Base-by-base conservation (phyloP, 1,140 invertebrate genomes). In the Oncopeltus fasciatus region DNA sequence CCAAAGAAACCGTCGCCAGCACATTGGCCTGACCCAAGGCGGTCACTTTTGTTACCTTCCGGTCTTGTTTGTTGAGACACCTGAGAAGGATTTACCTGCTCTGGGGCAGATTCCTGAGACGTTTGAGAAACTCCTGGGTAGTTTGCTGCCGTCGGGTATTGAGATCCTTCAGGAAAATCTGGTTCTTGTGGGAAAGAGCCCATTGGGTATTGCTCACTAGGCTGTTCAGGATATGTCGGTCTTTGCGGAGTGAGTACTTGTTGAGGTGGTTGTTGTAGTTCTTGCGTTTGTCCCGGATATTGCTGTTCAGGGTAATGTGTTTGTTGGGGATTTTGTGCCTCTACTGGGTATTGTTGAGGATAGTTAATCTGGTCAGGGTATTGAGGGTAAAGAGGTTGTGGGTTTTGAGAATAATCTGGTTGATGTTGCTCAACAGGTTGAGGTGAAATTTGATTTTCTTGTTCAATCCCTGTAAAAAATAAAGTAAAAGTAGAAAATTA, bases 1-100 rank as follows among this genome's bases (percentile, higher is more conserved):
- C 76, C 74, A 64, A 80, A 72, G 68, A 83, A 85, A 38, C 78
- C 78, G 69, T 79, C 78, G 27, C 64, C 46, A n/a, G 43, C 20
- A 49, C 68, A 70, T 49, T 59, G 18, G 2, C 58, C 57, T 18
- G 56, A 59, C 12, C 29, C 20, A 24, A 59, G 44, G 53, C 61
- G 58, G 64, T 64, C 49, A 38, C 78, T 78, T 69, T 79, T 78
- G 64, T 64, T 24, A 38, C 78, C 78, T 69, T 79, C 78, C 26
- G 60, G 49, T 12, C 27, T 21, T 8, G 21, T 18, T 4, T 53
- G 20, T 11, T 53, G 21, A 26, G 49, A 2, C 46, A 67, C 69
- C 56, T 62, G 11, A 14, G 8, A 5, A 18, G 8, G 14, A 11
- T 53, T 12, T 24, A 24, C 20, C 2, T 11, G 14, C 24, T 53